These are phyloP conservation scores for Micoletzkya japonica DNA, from an alignment of 2,888 invertebrate species.

Conservation along the genomic window DNA sequence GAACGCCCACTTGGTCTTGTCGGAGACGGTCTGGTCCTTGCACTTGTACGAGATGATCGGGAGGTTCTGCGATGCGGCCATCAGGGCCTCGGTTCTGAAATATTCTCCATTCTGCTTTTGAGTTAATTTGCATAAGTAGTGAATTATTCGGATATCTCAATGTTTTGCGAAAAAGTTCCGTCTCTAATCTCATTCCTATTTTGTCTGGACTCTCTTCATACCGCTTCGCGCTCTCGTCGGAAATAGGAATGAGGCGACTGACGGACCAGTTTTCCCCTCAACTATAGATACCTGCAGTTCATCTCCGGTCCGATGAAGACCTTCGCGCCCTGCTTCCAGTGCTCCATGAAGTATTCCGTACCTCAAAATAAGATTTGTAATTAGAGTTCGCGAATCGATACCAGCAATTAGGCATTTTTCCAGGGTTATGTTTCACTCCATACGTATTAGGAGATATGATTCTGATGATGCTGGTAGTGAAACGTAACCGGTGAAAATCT, in stretches of 20 bases:
- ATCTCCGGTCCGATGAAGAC: slow-evolving; percentile 62
- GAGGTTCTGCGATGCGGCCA: slow-evolving; percentile 62
- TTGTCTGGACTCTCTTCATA: too few species aligned
- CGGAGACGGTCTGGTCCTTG: slow-evolving; percentile 59
- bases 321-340: slow-evolving; percentile 60
- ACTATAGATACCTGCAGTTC: slow-evolving; percentile 46
- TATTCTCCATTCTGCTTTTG: slow-evolving; percentile 7
- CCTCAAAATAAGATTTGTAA: too few species aligned
- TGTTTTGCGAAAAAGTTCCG: too few species aligned
- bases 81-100: slow-evolving; percentile 52
- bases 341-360: slow-evolving; percentile 60
- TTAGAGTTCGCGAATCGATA: too few species aligned
- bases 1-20: slow-evolving; percentile 51
- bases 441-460: background rate
- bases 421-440: background rate
- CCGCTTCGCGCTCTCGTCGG: too few species aligned
- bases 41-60: slow-evolving; percentile 62
- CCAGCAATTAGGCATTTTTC: slow-evolving; percentile 3
- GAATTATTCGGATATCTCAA: too few species aligned
- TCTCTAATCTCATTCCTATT: too few species aligned
- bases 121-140: background rate
- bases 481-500: too few species aligned
- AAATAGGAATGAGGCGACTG: too few species aligned
- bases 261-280: background rate
- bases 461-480: too few species aligned